Evolutionary conservation across 2,113 vertebrate genomes (phyloP), one percentile per base, ranked within the genome.

Genomic region (Numida meleagris): DNA sequence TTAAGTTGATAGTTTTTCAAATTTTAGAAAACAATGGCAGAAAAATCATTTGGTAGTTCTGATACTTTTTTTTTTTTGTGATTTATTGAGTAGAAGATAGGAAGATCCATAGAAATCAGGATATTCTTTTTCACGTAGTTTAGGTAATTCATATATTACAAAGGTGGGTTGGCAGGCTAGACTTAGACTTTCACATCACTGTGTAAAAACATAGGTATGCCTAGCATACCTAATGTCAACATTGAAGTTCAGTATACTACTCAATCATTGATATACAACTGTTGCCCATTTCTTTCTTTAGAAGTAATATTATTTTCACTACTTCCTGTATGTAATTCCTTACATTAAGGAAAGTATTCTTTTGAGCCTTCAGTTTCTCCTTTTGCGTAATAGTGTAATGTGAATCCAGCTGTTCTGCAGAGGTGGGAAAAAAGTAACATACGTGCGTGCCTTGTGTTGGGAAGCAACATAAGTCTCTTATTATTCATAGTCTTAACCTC

Each of bases 311-410:
- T 77, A 84, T 79, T 94, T 94, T 82, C 63, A 46, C 63, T 77
- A 17, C 51, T 95, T 94, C 55, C 67, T 94, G 19, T 88, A 62
- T 33, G 21, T 90, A 88, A 74, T 81, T 82, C 45, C 80, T 79
- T 33, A 67, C 33, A 45, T 85, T 82, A 68, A 38, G 80, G 76
- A 79, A 86, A 87, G 71, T 34, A 78, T 62, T 89, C 27, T 65
- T 5, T 82, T 76, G 73, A 80, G 72, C 53, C 38, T 82, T 74
- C 31, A 11, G 29, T 82, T 91, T 93, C 77, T 77, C 15, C 36
- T 66, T 91, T 73, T 72, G 61, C 25, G 9, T 63, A 67, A 51
- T 59, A 78, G n/a, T 0, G 0, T 76, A 73, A 76, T 57, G 65
- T 3, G 8, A 72, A 91, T 78, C 21, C 33, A 71, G 45, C 58